These are phyloP conservation scores for Petromus typicus DNA, from an alignment of 2,113 vertebrate species.

Conservation along the genomic window DNA sequence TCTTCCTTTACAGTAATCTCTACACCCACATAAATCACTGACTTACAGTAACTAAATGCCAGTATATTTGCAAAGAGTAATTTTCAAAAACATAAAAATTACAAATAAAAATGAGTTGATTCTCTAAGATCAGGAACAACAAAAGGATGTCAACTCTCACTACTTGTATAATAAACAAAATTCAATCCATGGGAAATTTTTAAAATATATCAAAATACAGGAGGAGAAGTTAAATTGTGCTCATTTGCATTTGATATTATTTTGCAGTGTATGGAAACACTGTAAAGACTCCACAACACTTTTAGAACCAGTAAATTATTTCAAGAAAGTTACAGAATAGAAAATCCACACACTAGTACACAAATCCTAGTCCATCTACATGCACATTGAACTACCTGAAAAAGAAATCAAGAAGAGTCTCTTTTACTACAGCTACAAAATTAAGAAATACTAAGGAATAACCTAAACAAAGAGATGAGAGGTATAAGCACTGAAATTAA, in stretches of 20 bases:
- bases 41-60: neutral
- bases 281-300: neutral
- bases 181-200: neutral
- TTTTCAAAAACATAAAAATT: slow-evolving; percentile 49
- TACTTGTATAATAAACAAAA: neutral
- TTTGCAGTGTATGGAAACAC: neutral
- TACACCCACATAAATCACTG: neutral
- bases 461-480: neutral
- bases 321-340: neutral
- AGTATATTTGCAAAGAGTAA: neutral
- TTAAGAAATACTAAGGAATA: neutral
- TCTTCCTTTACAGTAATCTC: neutral
- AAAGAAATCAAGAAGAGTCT: neutral
- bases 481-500: neutral
- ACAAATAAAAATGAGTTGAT: slow-evolving; percentile 4
- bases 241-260: neutral
- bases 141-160: neutral
- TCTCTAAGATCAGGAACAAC: neutral
- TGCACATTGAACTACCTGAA: neutral
- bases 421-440: neutral
- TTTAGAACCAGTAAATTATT: neutral
- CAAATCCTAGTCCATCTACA: neutral
- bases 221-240: neutral
- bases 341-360: neutral
- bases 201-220: neutral